Conservation (phyloP, 2,797 vertebrate genomes). For the Dicrostonyx torquatus region DNA sequence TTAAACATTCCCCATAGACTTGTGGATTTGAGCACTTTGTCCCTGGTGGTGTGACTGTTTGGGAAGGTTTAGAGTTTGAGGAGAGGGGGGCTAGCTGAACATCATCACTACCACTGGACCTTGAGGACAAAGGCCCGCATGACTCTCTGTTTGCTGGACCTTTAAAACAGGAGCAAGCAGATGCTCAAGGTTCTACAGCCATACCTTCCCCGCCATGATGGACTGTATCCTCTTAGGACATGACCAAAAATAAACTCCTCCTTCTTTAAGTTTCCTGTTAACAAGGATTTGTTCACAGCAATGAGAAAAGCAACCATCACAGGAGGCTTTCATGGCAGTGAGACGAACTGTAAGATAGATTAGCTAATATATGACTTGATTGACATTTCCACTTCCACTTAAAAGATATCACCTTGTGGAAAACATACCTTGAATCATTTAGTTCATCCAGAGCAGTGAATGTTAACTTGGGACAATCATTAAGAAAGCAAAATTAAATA, state of each 20-base stretch:
- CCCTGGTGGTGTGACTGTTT: not conserved
- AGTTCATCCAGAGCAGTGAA: not conserved
- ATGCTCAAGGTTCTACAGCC: not conserved
- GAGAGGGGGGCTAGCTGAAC: not conserved
- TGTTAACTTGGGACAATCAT: not conserved
- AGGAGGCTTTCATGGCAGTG: not conserved
- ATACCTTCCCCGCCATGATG: not conserved
- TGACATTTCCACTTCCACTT: conserved; percentile 29
- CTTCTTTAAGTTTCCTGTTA: not conserved
- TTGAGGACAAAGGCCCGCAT: not conserved
- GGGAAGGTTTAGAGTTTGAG: not conserved
- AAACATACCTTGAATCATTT: not conserved
- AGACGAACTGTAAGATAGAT: not conserved
- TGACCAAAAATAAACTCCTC: not conserved
- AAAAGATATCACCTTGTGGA: not conserved
- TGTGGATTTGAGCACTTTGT: too few relatives aligned
- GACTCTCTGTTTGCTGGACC: too few relatives aligned
- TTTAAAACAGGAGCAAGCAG: not conserved
- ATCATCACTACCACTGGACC: not conserved
- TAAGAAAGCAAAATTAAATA: not conserved
- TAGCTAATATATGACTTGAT: not conserved
- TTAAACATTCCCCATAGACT: not conserved
- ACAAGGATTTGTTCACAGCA: not conserved
- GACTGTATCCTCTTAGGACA: not conserved
- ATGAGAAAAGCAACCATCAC: not conserved